These are phyloP conservation scores for Diglossa brunneiventris DNA, from an alignment of 2,113 vertebrate species.

Conservation along the genomic window DNA sequence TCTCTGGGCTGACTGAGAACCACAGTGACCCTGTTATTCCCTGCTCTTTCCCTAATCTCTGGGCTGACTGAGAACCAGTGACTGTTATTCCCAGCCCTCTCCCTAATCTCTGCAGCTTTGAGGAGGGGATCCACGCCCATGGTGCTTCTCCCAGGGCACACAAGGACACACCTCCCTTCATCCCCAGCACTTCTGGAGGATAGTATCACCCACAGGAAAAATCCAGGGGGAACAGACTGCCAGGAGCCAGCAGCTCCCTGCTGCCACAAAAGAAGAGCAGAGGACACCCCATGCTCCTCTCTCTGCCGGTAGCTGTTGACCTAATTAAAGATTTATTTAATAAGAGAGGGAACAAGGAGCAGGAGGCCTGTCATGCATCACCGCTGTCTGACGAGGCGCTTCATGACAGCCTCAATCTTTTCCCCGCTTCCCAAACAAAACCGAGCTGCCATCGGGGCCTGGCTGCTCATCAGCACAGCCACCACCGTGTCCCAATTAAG, in stretches of 20 bases:
- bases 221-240: background rate
- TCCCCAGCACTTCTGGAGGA: background rate
- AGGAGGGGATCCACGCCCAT: rapidly evolving
- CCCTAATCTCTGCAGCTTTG: background rate
- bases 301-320: background rate
- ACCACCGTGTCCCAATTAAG: background rate
- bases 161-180: background rate
- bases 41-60: background rate
- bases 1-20: background rate
- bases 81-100: background rate
- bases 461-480: background rate
- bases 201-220: background rate
- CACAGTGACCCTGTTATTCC: background rate
- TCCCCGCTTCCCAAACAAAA: background rate
- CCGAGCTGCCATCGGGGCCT: background rate
- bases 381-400: background rate
- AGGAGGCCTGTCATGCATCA: slow-evolving; percentile 4
- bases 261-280: background rate
- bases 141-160: background rate
- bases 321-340: slow-evolving; percentile 55
- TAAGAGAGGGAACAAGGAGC: slow-evolving; percentile 16
- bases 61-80: background rate
- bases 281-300: background rate
- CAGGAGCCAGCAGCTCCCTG: background rate
- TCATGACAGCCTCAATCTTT: slow-evolving; percentile 36